Evolutionary conservation across 2,888 invertebrate genomes (phyloP).

Genomic region (Synergus laeviventris): DNA sequence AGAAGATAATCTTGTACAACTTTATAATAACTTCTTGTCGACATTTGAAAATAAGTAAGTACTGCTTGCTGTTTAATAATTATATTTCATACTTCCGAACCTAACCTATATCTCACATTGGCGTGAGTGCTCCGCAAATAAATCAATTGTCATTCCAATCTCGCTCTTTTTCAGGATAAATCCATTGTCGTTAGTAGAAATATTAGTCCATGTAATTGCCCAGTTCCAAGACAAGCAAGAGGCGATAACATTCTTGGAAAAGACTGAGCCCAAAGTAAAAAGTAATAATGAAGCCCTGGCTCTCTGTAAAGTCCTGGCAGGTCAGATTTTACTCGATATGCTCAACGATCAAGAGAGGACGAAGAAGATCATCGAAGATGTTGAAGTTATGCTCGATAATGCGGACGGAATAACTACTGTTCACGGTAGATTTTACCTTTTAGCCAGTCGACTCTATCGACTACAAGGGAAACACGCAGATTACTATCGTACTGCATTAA

Average conservation of each 20-base stretch:
- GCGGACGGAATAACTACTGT: slow-evolving; percentile 95
- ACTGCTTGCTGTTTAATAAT: slow-evolving; percentile 46
- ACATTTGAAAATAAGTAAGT: slow-evolving; percentile 97
- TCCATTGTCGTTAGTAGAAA: slow-evolving; percentile 93
- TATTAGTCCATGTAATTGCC: slow-evolving; percentile 85
- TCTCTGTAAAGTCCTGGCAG: slow-evolving; percentile 91
- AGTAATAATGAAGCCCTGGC: slow-evolving; percentile 91
- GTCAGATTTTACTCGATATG: slow-evolving; percentile 87
- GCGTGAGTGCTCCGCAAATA: slow-evolving; percentile 9
- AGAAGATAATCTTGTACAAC: slow-evolving; percentile 86
- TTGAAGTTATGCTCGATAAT: slow-evolving; percentile 89
- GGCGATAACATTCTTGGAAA: slow-evolving; percentile 91
- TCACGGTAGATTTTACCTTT: slow-evolving; percentile 94
- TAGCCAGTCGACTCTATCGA: slow-evolving; percentile 93
- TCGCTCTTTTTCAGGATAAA: slow-evolving; percentile 85
- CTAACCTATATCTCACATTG: slow-evolving; percentile 51
- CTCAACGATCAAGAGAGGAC: slow-evolving; percentile 87
- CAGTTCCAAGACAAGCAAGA: slow-evolving; percentile 89
- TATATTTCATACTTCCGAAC: slow-evolving; percentile 42
- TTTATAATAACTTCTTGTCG: slow-evolving; percentile 94
- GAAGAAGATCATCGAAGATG: slow-evolving; percentile 91
- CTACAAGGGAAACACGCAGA: slow-evolving; percentile 93
- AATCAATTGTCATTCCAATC: neutral
- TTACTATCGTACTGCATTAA: slow-evolving; percentile 96
- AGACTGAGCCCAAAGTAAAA: slow-evolving; percentile 91